A percentile compares a stretch with the other conserved stretches of the same genome.
Evolutionary conservation across 2,113 vertebrate genomes (phyloP).

Genomic region (Colaptes auratus): DNA sequence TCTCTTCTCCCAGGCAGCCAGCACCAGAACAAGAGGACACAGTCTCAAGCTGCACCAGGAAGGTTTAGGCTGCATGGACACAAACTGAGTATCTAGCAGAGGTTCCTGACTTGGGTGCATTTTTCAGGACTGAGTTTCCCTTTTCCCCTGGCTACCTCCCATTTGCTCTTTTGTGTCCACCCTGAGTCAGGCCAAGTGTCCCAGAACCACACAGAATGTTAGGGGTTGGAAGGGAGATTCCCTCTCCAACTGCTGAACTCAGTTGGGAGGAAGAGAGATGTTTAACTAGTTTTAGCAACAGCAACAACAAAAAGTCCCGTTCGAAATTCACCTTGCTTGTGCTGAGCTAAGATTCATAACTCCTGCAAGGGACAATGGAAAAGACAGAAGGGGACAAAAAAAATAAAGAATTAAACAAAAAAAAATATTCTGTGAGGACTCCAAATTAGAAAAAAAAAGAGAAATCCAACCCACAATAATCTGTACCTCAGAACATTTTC

Average conservation of each 20-base stretch:
- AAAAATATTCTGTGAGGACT: slow-evolving; percentile 50
- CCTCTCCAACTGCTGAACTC: not conserved
- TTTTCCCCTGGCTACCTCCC: not conserved
- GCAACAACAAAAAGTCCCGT: slow-evolving; percentile 6
- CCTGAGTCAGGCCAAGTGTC: not conserved
- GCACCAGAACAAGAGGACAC: too few species aligned
- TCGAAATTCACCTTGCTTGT: slow-evolving; percentile 38
- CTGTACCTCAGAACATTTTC: slow-evolving; percentile 25
- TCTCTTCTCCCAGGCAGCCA: too few species aligned
- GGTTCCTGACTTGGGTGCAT: not conserved
- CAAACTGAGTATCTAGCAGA: too few species aligned
- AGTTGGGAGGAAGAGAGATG: not conserved
- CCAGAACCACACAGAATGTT: too few species aligned
- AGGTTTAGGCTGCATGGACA: too few species aligned
- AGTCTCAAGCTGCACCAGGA: too few species aligned
- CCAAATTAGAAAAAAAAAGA: slow-evolving; percentile 9
- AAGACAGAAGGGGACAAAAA: slow-evolving; percentile 40
- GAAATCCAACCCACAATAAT: not conserved
- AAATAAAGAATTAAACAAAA: not conserved
- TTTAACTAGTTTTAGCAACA: slow-evolving; percentile 52
- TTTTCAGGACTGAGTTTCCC: not conserved
- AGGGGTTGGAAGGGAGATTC: too few species aligned
- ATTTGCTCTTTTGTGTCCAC: fast-evolving
- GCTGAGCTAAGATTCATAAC: slow-evolving; percentile 62
- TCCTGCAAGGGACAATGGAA: slow-evolving; percentile 49